Conservation (phyloP, 2,888 invertebrate species). For the Pyralis farinalis region DNA sequence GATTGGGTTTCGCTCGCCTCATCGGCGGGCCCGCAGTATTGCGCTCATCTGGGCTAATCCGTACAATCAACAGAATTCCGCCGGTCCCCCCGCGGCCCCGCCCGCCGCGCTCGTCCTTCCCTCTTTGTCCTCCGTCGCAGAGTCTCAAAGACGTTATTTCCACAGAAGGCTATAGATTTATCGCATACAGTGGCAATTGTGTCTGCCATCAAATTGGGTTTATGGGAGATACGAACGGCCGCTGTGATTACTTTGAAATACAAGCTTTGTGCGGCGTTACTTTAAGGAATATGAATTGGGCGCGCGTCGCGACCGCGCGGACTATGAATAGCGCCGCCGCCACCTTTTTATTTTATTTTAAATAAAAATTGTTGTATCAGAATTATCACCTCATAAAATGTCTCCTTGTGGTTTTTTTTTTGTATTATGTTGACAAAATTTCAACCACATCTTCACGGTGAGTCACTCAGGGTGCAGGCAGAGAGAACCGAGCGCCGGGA, state of each 20-base stretch:
- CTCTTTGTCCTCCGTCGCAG: conserved; percentile 7
- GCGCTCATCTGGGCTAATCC: conserved; percentile 29
- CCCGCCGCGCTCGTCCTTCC: neutral
- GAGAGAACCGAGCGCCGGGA: too few relatives aligned
- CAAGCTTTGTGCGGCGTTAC: neutral
- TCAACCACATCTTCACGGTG: too few relatives aligned
- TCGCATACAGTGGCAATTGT: conserved; percentile 7
- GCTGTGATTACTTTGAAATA: conserved; percentile 5
- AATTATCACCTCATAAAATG: too few relatives aligned
- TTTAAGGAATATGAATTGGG: neutral
- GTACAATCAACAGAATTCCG: conserved; percentile 33
- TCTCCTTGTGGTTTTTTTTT: too few relatives aligned
- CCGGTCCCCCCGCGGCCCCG: conserved; percentile 10
- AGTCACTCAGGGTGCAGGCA: too few relatives aligned
- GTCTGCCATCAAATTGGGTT: conserved; percentile 7
- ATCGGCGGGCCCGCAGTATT: conserved; percentile 14
- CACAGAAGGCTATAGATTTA: conserved; percentile 8
- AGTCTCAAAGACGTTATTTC: conserved; percentile 10
- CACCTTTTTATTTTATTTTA: too few relatives aligned
- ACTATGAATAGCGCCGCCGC: too few relatives aligned
- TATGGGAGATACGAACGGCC: neutral
- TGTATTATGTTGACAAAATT: too few relatives aligned
- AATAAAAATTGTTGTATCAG: too few relatives aligned
- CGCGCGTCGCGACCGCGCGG: too few relatives aligned
- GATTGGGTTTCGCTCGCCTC: neutral